phyloP scores from a whole-genome alignment of 2,888 invertebrate species.

The Patella caerulea region DNA sequence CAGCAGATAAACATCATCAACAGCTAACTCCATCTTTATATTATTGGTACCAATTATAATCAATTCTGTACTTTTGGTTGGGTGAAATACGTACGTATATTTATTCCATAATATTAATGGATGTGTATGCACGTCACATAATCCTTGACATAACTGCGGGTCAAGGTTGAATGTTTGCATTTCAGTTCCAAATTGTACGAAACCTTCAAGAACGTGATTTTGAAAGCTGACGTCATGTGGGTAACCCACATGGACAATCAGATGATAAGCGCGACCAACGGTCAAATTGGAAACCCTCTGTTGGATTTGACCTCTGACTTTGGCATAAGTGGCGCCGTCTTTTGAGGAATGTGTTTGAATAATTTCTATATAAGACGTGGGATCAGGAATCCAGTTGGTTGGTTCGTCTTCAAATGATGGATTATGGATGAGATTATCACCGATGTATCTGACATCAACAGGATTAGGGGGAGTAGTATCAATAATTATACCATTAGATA shows the following conservation, averaged over 20 bases:
- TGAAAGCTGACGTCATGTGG: slow-evolving; percentile 15
- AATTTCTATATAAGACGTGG: neutral
- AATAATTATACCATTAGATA: slow-evolving; percentile 47
- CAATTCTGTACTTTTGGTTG: neutral
- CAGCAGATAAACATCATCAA: slow-evolving; percentile 18
- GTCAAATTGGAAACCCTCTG: neutral
- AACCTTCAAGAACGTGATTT: slow-evolving; percentile 26
- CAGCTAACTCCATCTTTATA: slow-evolving; percentile 13
- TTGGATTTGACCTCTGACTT: neutral
- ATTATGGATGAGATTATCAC: slow-evolving; percentile 33
- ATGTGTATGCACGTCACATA: slow-evolving; percentile 24
- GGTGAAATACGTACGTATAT: neutral
- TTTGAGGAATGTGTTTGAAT: neutral
- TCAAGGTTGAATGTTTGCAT: slow-evolving; percentile 26
- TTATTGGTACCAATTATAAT: neutral
- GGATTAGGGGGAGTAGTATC: slow-evolving; percentile 43
- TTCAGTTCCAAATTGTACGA: slow-evolving; percentile 29
- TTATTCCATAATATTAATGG: slow-evolving; percentile 30
- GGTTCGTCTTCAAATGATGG: slow-evolving; percentile 38
- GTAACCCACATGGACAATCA: slow-evolving; percentile 22
- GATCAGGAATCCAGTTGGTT: slow-evolving; percentile 12
- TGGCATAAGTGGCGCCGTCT: neutral
- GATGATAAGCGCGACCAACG: slow-evolving; percentile 9
- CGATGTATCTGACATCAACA: slow-evolving; percentile 27
- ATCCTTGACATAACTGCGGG: slow-evolving; percentile 28